phyloP scores from a whole-genome alignment of 2,113 vertebrate species.

The Tamias sibiricus region DNA sequence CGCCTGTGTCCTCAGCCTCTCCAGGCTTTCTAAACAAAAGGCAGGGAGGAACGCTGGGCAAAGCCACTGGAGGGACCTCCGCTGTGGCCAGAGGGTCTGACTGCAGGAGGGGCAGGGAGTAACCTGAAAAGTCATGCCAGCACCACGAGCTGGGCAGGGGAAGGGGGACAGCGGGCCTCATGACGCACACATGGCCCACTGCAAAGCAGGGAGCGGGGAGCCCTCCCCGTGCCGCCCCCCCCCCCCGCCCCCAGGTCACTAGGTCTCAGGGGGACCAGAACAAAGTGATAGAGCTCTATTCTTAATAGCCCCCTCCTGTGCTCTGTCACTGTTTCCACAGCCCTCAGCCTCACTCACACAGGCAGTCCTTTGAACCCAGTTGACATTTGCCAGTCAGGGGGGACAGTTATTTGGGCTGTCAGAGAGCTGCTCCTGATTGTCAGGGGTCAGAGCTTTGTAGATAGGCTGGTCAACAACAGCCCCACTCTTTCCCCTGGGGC shows the following conservation, averaged over 20 bases:
- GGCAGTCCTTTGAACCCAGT: neutral
- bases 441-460: neutral
- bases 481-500: no score
- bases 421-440: neutral
- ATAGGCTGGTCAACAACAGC: accelerated
- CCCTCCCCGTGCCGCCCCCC: no score
- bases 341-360: neutral
- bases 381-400: neutral
- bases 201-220: neutral
- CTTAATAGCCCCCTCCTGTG: accelerated
- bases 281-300: neutral
- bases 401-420: neutral
- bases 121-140: accelerated
- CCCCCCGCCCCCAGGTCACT: neutral
- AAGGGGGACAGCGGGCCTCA: neutral
- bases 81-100: neutral
- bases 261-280: neutral
- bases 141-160: accelerated
- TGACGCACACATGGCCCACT: accelerated
- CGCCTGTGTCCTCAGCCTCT: neutral
- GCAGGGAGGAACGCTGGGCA: no score
- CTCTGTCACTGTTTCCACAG: neutral
- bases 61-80: no score
- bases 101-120: neutral
- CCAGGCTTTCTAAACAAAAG: neutral